Evolutionary conservation across 2,113 vertebrate species (phyloP).

Genomic region (Cebidichthys violaceus): DNA sequence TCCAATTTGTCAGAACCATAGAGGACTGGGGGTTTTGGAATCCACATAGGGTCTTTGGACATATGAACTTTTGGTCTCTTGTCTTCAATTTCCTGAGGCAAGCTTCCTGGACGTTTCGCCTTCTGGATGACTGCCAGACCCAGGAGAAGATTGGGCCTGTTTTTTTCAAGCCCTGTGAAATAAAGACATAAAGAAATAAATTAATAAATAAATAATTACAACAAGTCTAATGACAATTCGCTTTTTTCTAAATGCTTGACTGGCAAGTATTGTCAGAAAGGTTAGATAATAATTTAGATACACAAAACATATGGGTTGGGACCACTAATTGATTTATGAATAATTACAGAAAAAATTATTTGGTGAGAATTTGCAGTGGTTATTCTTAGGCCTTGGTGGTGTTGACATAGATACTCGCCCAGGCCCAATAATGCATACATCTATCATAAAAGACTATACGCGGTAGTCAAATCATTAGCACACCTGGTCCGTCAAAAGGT

Average conservation of each 20-base stretch:
- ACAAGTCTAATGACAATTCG: background rate
- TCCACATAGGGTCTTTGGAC: slow-evolving; percentile 80
- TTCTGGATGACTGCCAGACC: slow-evolving; percentile 95
- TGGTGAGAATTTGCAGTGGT: background rate
- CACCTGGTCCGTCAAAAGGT: slow-evolving; percentile 98
- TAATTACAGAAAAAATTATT: background rate
- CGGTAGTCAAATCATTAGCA: slow-evolving; percentile 59
- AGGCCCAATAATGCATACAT: background rate
- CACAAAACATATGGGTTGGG: background rate
- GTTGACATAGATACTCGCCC: background rate
- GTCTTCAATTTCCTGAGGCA: slow-evolving; percentile 85
- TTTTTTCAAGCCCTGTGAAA: slow-evolving; percentile 91
- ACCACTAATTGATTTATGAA: background rate
- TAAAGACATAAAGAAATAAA: slow-evolving; percentile 28
- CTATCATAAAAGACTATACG: background rate
- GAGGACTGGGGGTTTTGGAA: slow-evolving; percentile 76
- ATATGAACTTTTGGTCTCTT: slow-evolving; percentile 84
- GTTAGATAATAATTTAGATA: background rate
- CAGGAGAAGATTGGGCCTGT: slow-evolving; percentile 94
- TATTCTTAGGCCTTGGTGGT: background rate
- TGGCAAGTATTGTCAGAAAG: background rate
- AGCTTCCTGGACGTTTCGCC: slow-evolving; percentile 83
- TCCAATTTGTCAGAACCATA: slow-evolving; percentile 84
- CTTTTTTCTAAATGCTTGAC: background rate
- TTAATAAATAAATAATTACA: slow-evolving; percentile 9